Percentiles rank a stretch among this genome's conserved stretches.
These are phyloP conservation scores for Microcebus lehilahytsara DNA, from an alignment of 2,113 vertebrate genomes.

Conservation along the genomic window DNA sequence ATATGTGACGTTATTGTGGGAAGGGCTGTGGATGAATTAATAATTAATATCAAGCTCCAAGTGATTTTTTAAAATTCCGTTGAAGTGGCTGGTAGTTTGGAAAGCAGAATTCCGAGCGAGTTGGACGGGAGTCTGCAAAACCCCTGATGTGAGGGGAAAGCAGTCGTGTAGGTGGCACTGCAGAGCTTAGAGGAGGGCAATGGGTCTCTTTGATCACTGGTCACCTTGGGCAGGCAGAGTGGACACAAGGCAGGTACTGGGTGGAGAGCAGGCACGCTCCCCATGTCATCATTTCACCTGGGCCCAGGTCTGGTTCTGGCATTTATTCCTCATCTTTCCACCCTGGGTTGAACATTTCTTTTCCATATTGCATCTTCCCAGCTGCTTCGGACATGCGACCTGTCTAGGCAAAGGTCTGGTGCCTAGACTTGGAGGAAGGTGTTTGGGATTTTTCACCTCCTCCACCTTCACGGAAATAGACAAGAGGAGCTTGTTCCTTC, in stretches of 20 bases:
- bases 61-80: background rate
- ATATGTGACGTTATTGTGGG: background rate
- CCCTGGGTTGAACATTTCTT: background rate
- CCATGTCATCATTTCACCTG: background rate
- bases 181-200: background rate
- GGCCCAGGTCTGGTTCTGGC: background rate
- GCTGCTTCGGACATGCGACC: background rate
- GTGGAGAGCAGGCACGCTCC: background rate
- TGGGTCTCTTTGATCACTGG: background rate
- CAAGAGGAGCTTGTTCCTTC: background rate
- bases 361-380: background rate
- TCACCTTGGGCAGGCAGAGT: background rate
- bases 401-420: background rate
- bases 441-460: no score
- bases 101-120: background rate
- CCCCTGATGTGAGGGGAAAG: background rate
- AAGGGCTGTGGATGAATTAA: background rate
- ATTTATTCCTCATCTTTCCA: background rate
- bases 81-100: background rate
- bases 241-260: background rate
- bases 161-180: accelerated
- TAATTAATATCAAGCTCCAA: background rate
- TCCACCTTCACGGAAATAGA: background rate
- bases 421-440: background rate
- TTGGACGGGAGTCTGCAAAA: background rate